Conservation (phyloP, 1,140 invertebrate species). For the Diprion similis region DNA sequence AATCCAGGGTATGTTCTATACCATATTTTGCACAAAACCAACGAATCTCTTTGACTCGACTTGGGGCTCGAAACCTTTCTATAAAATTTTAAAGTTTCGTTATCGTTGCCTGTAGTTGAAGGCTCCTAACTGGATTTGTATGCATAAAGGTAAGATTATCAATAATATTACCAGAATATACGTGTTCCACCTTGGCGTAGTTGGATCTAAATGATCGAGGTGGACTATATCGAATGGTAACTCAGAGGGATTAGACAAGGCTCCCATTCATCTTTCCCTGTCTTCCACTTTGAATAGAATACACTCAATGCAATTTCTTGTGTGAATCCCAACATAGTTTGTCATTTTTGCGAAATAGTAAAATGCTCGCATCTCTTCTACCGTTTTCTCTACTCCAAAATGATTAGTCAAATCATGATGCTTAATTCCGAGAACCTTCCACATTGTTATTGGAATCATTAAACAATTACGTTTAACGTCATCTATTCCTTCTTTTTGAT, state of each 20-base stretch:
- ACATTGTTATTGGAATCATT: conserved; percentile 18
- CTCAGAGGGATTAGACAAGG: conserved; percentile 28
- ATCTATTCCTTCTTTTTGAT: not conserved
- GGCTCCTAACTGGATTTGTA: conserved; percentile 13
- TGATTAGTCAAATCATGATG: conserved; percentile 21
- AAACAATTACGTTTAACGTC: conserved; percentile 10
- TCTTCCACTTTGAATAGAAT: conserved; percentile 23
- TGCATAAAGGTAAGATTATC: conserved; percentile 24
- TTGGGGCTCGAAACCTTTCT: conserved; percentile 25
- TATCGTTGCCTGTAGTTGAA: conserved; percentile 4
- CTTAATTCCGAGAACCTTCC: conserved; percentile 22
- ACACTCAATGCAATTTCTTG: conserved; percentile 23
- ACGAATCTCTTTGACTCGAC: conserved; percentile 26
- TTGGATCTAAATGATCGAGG: conserved; percentile 27
- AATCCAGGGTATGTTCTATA: conserved; percentile 38
- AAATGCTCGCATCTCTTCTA: conserved; percentile 11
- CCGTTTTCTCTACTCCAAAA: conserved; percentile 23
- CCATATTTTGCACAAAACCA: conserved; percentile 29
- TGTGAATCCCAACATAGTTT: conserved; percentile 21
- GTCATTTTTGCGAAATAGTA: conserved; percentile 28
- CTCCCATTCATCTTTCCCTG: conserved; percentile 19
- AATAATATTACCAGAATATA: conserved; percentile 24
- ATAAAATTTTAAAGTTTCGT: conserved; percentile 19
- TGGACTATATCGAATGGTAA: conserved; percentile 27
- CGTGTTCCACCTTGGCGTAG: conserved; percentile 15